Evolutionary conservation across 2,888 invertebrate species (phyloP), one percentile per base, ranked within the genome.

Genomic region (Drosophila yooni): DNA sequence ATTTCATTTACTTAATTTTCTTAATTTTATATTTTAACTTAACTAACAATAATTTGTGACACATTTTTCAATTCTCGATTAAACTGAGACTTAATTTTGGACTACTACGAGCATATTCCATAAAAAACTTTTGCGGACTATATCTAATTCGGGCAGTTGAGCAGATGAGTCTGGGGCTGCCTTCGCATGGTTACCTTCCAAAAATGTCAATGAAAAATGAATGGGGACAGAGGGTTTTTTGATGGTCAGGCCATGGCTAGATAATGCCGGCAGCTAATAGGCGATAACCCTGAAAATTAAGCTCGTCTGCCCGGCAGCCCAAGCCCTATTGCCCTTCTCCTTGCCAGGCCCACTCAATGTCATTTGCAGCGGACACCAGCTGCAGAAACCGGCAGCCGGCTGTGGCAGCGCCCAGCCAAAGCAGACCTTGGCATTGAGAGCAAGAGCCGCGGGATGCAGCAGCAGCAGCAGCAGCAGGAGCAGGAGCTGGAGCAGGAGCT

Each of bases 211-310:
- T 60, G 61, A 53, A 57, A 59, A 33, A 31, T 33, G 38, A n/a
- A 33, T 38, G 56, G 52, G 53, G 62, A 58, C 67, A 67, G 33
- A 58, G 54, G 46, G 15, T 48, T n/a, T 18, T 52, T n/a, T 66
- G 78, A 54, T 50, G 72, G 78, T 34, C 66, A 54, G 60, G 33
- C 36, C 56, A 56, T 29, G 60, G 29, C 51, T 61, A 69, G 67
- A 65, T 74, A 66, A 71, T 43, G 36, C 56, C 52, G 63, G 59
- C 36, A 29, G 46, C 13, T 31, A 46, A 46, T 21, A 15, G 73
- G 57, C 57, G 21, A 46, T 46, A 82, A 58, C 87, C 74, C 78
- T 82, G 80, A 83, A 82, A 80, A 82, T 76, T 61, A 68, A 75
- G 74, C 69, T 76, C 61, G 69, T 70, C 70, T 76, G 68, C 58